Conservation (phyloP, 2,797 vertebrate genomes). For the Otolemur crassicaudatus region DNA sequence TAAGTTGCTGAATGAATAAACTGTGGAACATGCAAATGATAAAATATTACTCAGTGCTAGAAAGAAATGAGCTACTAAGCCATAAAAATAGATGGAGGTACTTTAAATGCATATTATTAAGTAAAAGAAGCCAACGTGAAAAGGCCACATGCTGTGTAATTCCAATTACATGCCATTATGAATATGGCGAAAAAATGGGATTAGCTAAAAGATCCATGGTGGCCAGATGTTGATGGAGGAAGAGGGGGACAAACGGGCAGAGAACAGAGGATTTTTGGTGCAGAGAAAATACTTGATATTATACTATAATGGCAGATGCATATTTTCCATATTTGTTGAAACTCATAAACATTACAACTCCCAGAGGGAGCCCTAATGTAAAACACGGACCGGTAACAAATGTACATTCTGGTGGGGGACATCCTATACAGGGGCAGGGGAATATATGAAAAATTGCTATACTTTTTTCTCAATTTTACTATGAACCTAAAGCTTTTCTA, state of each 20-base stretch:
- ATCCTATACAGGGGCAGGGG: not conserved
- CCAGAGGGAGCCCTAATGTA: not conserved
- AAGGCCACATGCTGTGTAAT: not conserved
- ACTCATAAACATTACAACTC: not conserved
- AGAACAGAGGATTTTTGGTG: not conserved
- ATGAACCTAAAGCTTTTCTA: not conserved
- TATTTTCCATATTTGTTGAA: not conserved
- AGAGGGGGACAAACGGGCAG: not conserved
- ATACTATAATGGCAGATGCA: not conserved
- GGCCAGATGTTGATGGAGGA: not conserved
- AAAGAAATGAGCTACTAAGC: not conserved
- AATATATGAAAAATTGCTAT: not conserved
- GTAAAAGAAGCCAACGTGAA: not conserved
- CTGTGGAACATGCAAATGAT: not conserved
- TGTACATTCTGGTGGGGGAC: not conserved
- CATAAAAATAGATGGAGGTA: not conserved
- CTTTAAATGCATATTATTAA: not conserved
- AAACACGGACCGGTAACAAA: not conserved
- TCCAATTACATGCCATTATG: not conserved
- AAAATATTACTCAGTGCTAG: not conserved
- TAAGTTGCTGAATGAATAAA: not conserved
- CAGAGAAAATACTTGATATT: not conserved
- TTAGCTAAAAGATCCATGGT: not conserved
- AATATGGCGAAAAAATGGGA: not conserved
- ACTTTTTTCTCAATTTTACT: not conserved